A percentile compares a stretch with the other conserved stretches of the same genome.
Conservation (phyloP, 2,888 invertebrate genomes). For the Lysandra bellargus region DNA sequence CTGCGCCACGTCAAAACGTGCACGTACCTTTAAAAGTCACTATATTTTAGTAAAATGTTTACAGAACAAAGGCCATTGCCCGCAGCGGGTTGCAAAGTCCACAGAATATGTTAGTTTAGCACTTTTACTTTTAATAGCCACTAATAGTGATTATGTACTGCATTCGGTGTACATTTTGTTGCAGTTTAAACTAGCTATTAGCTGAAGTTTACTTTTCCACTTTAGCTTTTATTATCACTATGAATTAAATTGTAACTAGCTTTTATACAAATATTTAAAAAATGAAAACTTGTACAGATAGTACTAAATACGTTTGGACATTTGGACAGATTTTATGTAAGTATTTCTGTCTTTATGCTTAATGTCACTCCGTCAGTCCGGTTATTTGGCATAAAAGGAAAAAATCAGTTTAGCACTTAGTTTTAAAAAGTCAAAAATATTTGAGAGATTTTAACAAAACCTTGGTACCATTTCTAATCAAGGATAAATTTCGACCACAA, state of each 20-base stretch:
- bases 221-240: background rate
- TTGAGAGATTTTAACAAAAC: background rate
- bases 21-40: too few species aligned
- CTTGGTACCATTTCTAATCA: background rate
- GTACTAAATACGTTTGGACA: too few species aligned
- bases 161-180: background rate
- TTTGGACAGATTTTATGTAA: too few species aligned
- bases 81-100: background rate
- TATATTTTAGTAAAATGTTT: background rate
- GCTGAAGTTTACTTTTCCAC: background rate
- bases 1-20: too few species aligned
- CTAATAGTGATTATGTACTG: background rate
- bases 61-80: background rate
- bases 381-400: too few species aligned
- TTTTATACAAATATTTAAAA: background rate
- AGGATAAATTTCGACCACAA: background rate
- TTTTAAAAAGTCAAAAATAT: too few species aligned
- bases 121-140: constrained; percentile 10
- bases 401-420: too few species aligned
- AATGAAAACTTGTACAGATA: background rate
- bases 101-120: background rate
- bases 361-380: too few species aligned
- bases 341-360: too few species aligned
- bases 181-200: background rate
- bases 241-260: background rate